These are phyloP conservation scores for Xestia xanthographa DNA, from an alignment of 2,888 invertebrate species.

Conservation along the genomic window DNA sequence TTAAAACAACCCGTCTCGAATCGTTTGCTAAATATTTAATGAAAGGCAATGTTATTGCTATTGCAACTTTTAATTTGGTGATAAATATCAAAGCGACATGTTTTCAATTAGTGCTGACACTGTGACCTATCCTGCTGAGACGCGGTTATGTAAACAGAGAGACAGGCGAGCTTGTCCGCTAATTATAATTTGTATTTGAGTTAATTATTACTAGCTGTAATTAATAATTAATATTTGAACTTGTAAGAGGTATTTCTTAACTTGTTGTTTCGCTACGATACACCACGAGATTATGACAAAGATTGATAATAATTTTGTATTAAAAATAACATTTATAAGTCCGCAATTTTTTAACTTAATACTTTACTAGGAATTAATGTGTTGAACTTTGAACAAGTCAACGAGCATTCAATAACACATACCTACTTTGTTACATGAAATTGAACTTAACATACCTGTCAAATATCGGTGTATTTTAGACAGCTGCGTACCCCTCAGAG, in stretches of 20 bases:
- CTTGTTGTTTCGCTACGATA: neutral
- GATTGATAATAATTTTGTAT: neutral
- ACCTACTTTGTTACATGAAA: neutral
- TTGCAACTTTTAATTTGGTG: constrained; percentile 44
- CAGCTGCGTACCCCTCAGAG: too few species aligned
- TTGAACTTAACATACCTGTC: too few species aligned
- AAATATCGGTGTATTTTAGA: too few species aligned
- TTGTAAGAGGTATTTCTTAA: neutral
- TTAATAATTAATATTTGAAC: constrained; percentile 3
- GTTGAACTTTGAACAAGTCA: neutral
- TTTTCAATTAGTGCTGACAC: constrained; percentile 50
- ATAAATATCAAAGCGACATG: constrained; percentile 48
- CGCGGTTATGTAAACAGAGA: neutral
- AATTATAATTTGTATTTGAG: constrained; percentile 37
- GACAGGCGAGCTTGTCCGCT: constrained; percentile 23
- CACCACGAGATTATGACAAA: neutral
- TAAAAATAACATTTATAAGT: neutral
- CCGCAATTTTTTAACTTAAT: neutral
- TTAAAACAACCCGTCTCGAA: constrained; percentile 35
- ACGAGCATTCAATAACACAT: neutral
- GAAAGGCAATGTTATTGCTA: constrained; percentile 14
- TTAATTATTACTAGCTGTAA: constrained; percentile 11
- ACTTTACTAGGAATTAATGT: neutral
- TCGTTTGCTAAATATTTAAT: constrained; percentile 31
- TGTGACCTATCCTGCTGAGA: constrained; percentile 23